These are phyloP conservation scores for Villa cingulata DNA, from an alignment of 2,888 invertebrate genomes.

Conservation along the genomic window DNA sequence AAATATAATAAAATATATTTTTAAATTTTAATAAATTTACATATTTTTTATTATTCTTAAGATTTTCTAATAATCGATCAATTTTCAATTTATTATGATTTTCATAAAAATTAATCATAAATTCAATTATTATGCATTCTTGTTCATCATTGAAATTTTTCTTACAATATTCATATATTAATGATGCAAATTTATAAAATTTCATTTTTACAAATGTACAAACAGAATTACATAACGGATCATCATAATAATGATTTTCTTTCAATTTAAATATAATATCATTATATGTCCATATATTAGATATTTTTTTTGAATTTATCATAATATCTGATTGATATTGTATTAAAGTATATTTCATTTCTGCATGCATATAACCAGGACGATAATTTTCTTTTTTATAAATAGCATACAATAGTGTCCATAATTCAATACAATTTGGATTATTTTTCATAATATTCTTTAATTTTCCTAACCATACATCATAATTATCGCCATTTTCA, in stretches of 20 bases:
- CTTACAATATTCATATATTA: slow-evolving; percentile 1
- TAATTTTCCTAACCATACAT: background rate
- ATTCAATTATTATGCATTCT: background rate
- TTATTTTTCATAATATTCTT: background rate
- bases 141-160: slow-evolving; percentile 1
- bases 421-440: slow-evolving; percentile 6
- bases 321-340: too few species aligned
- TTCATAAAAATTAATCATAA: background rate
- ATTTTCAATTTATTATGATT: background rate
- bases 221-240: slow-evolving; percentile 2
- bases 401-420: slow-evolving; percentile 6
- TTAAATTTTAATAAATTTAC: background rate
- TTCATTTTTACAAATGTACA: slow-evolving; percentile 9
- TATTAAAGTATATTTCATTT: slow-evolving; percentile 2
- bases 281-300: background rate
- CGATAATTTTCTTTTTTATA: slow-evolving; percentile 7
- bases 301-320: background rate
- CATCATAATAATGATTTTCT: background rate
- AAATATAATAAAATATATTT: background rate
- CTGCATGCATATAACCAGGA: slow-evolving; percentile 6
- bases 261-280: background rate
- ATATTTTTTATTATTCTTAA: background rate
- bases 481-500: background rate
- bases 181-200: slow-evolving; percentile 7
- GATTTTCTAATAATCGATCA: background rate